A percentile compares a stretch with the other conserved stretches of the same genome.
These are phyloP conservation scores for Meteorus cinctellus DNA, from an alignment of 2,888 invertebrate species.

Conservation along the genomic window DNA sequence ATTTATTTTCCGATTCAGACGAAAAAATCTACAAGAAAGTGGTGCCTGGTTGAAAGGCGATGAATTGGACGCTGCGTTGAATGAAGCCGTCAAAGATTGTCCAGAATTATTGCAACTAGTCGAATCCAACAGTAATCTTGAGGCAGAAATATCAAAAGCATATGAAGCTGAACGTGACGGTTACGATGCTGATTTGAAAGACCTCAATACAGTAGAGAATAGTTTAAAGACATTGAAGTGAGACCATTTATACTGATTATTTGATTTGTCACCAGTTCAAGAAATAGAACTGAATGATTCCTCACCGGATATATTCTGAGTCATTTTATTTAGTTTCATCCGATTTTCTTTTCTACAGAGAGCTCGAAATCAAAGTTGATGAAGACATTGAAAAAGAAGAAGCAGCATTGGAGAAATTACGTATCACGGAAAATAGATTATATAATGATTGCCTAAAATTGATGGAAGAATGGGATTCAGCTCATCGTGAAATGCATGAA, in stretches of 20 bases:
- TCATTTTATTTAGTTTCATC: not conserved
- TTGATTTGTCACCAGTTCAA: not conserved
- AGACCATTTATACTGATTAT: conserved; percentile 31
- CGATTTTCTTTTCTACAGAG: conserved; percentile 29
- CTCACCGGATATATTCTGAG: not conserved
- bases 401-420: conserved; percentile 52
- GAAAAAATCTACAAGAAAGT: conserved; percentile 57
- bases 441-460: conserved; percentile 54
- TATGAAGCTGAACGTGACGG: conserved; percentile 58
- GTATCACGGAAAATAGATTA: conserved; percentile 54
- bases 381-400: conserved; percentile 53
- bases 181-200: conserved; percentile 58
- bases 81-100: conserved; percentile 58
- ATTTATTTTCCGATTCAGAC: conserved; percentile 49
- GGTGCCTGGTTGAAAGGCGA: conserved; percentile 60
- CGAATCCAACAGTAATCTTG: conserved; percentile 49
- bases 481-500: conserved; percentile 53
- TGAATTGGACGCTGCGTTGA: conserved; percentile 61
- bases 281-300: not conserved
- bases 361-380: conserved; percentile 47
- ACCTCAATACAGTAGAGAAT: conserved; percentile 57
- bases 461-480: conserved; percentile 56
- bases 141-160: conserved; percentile 50
- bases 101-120: conserved; percentile 62
- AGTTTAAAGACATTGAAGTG: conserved; percentile 63